Base-by-base conservation (phyloP, 1,140 invertebrate species). In the Bombyx mori region DNA sequence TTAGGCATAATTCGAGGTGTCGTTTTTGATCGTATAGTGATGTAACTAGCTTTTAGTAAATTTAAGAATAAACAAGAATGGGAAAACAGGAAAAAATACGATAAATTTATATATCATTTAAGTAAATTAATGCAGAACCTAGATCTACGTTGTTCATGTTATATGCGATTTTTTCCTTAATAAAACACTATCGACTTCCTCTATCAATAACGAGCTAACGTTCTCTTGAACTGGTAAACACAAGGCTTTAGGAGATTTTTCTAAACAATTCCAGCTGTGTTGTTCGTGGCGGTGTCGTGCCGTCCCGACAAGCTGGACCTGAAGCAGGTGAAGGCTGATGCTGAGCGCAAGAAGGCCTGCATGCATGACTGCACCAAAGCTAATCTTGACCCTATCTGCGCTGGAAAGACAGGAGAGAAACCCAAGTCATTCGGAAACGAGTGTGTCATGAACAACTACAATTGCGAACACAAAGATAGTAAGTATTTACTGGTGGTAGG, bases 361-460 rank as follows among this genome's bases (percentile, higher is more conserved):
- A 69, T 86, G 54, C 82, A 88, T 44, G 86, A 85, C 56, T 90
- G 89, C 57, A 66, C 67, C 42, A 65, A 63, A 9, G 79, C 61
- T 7, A 78, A 82, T 18, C 83, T 87, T 49, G 84, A 88, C 42
- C 89, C 90, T 9, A 60, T 90, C 46, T 90, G 90, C 69, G 90
- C 88, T 10, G 86, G 88, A 51, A 89, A 90, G 62, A 75, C 69
- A 5, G 89, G 85, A 2, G 81, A 88, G 44, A 88, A 86, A 54
- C 77, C 88, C 1, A 86, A 86, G 69, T 89, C 88, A 0, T 90
- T 90, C 53, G 90, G 88, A 52, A 90, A 75, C 69, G 81, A 85
- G 56, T 90, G 90, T 61, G 89, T 90, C 44, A 75, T 90, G 75
- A 83, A 86, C 57, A 90, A 90, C 62, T 88, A 90, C 73, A 90